These are phyloP conservation scores for Pangasius djambal DNA, from an alignment of 2,797 vertebrate genomes.

Conservation along the genomic window DNA sequence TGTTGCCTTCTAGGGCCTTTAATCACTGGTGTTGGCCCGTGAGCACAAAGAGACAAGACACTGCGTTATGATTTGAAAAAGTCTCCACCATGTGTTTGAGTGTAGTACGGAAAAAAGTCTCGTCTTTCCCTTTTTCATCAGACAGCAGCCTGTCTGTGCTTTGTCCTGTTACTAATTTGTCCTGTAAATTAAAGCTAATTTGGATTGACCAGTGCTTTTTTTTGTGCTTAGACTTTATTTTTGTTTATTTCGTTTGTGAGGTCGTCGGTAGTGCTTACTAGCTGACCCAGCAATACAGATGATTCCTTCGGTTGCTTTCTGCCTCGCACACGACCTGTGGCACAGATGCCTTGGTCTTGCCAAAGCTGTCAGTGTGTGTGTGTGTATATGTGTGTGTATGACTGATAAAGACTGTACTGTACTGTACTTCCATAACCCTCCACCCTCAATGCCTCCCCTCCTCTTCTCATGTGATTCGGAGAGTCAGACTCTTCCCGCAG, in stretches of 20 bases:
- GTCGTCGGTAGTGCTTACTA: neutral
- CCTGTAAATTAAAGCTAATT: neutral
- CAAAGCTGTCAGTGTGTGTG: conserved; percentile 60
- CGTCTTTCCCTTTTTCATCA: neutral
- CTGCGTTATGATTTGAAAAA: conserved; percentile 9
- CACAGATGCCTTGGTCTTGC: conserved; percentile 62
- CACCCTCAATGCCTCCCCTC: conserved; percentile 59
- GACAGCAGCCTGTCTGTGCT: neutral
- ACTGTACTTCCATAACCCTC: conserved; percentile 73
- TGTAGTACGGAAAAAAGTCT: neutral
- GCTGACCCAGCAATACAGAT: neutral
- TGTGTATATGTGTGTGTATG: conserved; percentile 67
- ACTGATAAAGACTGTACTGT: conserved; percentile 74
- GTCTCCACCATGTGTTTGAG: conserved; percentile 7
- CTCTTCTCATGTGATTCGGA: conserved; percentile 61
- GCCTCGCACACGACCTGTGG: conserved; percentile 53
- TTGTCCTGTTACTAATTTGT: neutral
- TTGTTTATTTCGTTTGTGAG: neutral
- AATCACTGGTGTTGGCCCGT: neutral
- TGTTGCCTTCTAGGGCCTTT: conserved; percentile 29
- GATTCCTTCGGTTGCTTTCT: conserved; percentile 51
- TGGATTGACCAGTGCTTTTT: neutral
- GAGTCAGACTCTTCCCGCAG: conserved; percentile 70
- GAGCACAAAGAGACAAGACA: conserved; percentile 12
- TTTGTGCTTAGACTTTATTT: too few species aligned